Conservation (phyloP, 2,797 vertebrate species). For the Brachyalestes nurse region DNA sequence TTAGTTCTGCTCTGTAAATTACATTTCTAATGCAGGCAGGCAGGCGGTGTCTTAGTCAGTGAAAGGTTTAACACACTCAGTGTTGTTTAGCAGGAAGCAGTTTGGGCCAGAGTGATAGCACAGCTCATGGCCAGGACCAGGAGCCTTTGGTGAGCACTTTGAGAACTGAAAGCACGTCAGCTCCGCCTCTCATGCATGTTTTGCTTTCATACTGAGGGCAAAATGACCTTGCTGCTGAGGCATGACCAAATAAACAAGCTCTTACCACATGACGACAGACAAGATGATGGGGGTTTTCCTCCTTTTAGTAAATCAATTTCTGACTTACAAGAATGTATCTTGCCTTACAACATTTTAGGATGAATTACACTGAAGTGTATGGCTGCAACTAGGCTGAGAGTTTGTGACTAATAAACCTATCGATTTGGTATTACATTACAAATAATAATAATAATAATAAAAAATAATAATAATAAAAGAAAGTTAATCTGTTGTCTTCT, state of each 20-base stretch:
- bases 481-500: too few relatives aligned
- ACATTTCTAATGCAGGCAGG: slow-evolving; percentile 82
- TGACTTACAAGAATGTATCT: neutral
- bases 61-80: slow-evolving; percentile 68
- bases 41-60: slow-evolving; percentile 64
- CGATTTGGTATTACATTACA: too few relatives aligned
- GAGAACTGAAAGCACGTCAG: slow-evolving; percentile 43
- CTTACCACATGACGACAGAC: neutral
- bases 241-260: slow-evolving; percentile 30
- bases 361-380: too few relatives aligned
- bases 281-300: neutral
- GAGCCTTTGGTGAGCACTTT: slow-evolving; percentile 50
- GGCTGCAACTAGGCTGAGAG: too few relatives aligned
- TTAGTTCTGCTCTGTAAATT: slow-evolving; percentile 86
- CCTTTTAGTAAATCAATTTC: slow-evolving; percentile 1
- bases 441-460: too few relatives aligned
- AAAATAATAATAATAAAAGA: too few relatives aligned
- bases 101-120: slow-evolving; percentile 54
- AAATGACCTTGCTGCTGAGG: slow-evolving; percentile 41
- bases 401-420: too few relatives aligned
- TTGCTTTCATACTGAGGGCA: slow-evolving; percentile 41
- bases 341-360: too few relatives aligned
- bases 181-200: slow-evolving; percentile 29
- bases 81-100: slow-evolving; percentile 62
- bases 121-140: slow-evolving; percentile 35